Evolutionary conservation across 2,797 vertebrate genomes (phyloP), one percentile per base, ranked within the genome.

Genomic region (Limosa lapponica): DNA sequence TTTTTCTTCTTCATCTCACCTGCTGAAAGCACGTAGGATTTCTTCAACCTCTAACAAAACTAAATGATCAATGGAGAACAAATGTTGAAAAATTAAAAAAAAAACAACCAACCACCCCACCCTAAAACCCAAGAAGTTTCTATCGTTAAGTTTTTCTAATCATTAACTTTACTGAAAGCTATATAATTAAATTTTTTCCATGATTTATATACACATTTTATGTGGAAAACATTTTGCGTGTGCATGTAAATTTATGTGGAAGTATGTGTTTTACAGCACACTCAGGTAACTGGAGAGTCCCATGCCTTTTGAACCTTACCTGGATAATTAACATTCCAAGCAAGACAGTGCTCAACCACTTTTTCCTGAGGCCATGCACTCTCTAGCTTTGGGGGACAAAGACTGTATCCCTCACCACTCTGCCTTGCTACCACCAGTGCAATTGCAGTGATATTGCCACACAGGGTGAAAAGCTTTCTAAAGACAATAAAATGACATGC

Each of bases 31-130:
- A 54, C 34, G 28, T 59, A 66, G 3, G 16, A 52, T 44, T 59
- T 15, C 27, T 55, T 57, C 25, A 57, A 16, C 30, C 27, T 58
- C 15, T 69, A 39, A 39, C 14, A 52, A 69, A 86, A 54, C 24
- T 34, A 54, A n/a, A 18, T 3, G 37, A 46, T 17, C 0, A 0
- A 34, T 8, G 8, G 24, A 24, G 19, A 52, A 62, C 5, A 30
- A 61, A 67, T 46, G 9, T 34, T 66, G 37, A 81, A 46, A 74
- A 88, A 23, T 5, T 11, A 16, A 51, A 51, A 43, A 27, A 18
- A 2, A 41, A 27, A 2, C 3, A 70, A 65, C 11, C 24, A 18
- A 3, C 1, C 4, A 64, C 13, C 6, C 11, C 36, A n/a, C 8
- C 16, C 22, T 17, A n/a, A 43, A 71, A 8, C 10, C 12, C 23